Evolutionary conservation across 1,140 invertebrate genomes (phyloP), one percentile per base, ranked within the genome.

Genomic region (Hyposmocoma kahamanoa): DNA sequence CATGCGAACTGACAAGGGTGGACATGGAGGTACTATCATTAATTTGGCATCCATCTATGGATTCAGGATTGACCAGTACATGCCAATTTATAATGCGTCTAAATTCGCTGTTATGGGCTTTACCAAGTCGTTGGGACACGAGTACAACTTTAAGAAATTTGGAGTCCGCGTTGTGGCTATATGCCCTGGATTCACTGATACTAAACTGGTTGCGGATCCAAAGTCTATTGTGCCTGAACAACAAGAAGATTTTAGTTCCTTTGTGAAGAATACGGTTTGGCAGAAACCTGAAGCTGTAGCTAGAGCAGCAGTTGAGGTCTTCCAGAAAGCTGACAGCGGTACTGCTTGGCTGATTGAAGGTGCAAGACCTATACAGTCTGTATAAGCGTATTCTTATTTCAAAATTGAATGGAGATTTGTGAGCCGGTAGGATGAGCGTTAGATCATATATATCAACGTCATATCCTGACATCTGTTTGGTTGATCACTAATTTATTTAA

Each of bases 1-100:
- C 50, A 90, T 92, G 89, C 87, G 87, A 30, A 90, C 82, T 56
- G 86, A 91, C 41, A 87, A 88, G 36, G 87, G 87, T 6, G 90
- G 90, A 4, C 80, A 82, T 19, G 91, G 91, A 28, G 91, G 90
- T n/a, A 87, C 89, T n/a, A 86, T 93, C 3, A 85, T 91, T 1
- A 93, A 92, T 51, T 71, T 91, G 36, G 87, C 89, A 21, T 91
- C 91, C 3, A 88, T 91, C 42, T 73, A 88, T 43, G 90, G 91
- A 18, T 73, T 90, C 39, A 78, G 80, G 47, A 84, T 88, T 10
- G 87, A 89, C 30, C 89, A 88, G 28, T 88, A 87, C 51, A 58
- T 89, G 42, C 92, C 92, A 0, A 79, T 91, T n/a, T 93, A 94
- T 60, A 83, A 86, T 2, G 91, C 90, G 1, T 92, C 91, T 0